phyloP scores from a whole-genome alignment of 2,113 vertebrate species.

The Halcyon malimbica region DNA sequence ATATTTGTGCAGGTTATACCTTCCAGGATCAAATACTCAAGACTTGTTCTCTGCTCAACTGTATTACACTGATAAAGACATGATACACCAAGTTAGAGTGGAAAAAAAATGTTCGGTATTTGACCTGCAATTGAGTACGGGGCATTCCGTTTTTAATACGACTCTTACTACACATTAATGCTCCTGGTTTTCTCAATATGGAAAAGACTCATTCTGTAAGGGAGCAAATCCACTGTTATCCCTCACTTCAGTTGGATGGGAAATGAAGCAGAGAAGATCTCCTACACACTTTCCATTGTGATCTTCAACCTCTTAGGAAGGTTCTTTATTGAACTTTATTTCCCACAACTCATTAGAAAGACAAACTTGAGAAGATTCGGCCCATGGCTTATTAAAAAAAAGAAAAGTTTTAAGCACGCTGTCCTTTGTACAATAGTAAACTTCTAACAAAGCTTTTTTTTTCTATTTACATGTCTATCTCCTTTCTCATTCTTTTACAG shows the following conservation, averaged over 20 bases:
- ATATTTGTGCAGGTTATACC: neutral
- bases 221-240: neutral
- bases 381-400: neutral
- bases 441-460: neutral
- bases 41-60: neutral
- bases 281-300: neutral
- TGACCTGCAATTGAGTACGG: neutral
- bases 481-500: neutral
- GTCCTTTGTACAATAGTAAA: neutral
- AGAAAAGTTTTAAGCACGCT: neutral
- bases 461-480: neutral
- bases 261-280: neutral
- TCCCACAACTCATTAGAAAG: neutral
- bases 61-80: neutral
- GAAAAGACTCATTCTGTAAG: neutral
- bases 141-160: neutral
- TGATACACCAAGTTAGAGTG: neutral
- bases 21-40: neutral
- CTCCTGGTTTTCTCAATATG: neutral
- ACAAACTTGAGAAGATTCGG: neutral
- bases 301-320: neutral
- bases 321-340: neutral
- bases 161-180: neutral
- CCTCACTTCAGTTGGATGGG: rapidly evolving
- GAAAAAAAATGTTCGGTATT: neutral